A percentile compares a stretch with the other conserved stretches of the same genome.
These are phyloP conservation scores for Erythrocebus patas DNA, from an alignment of 2,113 vertebrate species.

Conservation along the genomic window DNA sequence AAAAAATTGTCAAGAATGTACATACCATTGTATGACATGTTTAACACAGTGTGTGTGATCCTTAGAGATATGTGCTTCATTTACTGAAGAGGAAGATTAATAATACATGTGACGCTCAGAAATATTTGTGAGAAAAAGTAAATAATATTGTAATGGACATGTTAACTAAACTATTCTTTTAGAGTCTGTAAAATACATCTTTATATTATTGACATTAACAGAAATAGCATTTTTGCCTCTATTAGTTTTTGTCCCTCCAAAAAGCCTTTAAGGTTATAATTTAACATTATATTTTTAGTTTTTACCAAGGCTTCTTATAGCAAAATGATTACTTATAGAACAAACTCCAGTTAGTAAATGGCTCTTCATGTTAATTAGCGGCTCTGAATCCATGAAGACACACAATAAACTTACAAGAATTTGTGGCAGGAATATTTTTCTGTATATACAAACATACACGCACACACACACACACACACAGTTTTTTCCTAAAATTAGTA, in stretches of 20 bases:
- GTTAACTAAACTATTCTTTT: slow-evolving; percentile 11
- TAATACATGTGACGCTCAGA: neutral
- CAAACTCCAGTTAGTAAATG: slow-evolving; percentile 40
- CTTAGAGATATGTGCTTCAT: neutral
- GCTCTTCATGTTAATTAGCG: slow-evolving; percentile 15
- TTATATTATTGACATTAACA: slow-evolving; percentile 4
- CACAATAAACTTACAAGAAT: slow-evolving; percentile 34
- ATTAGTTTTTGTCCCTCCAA: slow-evolving; percentile 48
- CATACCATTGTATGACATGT: neutral
- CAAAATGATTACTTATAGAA: slow-evolving; percentile 48
- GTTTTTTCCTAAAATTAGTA: slow-evolving; percentile 25
- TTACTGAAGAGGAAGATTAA: neutral
- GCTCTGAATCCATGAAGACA: slow-evolving; percentile 58
- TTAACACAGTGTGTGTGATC: neutral
- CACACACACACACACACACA: too few species aligned
- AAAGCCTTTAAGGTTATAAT: slow-evolving; percentile 51
- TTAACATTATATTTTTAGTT: slow-evolving; percentile 31
- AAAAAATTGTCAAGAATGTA: neutral
- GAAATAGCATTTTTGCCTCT: slow-evolving; percentile 42
- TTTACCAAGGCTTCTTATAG: slow-evolving; percentile 42
- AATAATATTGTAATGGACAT: neutral
- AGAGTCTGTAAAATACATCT: neutral
- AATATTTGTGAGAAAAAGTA: slow-evolving; percentile 16
- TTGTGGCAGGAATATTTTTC: slow-evolving; percentile 5
- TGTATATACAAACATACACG: neutral